Evolutionary conservation across 2,113 vertebrate genomes (phyloP), one percentile per base, ranked within the genome.

Genomic region (Mustelus asterias): DNA sequence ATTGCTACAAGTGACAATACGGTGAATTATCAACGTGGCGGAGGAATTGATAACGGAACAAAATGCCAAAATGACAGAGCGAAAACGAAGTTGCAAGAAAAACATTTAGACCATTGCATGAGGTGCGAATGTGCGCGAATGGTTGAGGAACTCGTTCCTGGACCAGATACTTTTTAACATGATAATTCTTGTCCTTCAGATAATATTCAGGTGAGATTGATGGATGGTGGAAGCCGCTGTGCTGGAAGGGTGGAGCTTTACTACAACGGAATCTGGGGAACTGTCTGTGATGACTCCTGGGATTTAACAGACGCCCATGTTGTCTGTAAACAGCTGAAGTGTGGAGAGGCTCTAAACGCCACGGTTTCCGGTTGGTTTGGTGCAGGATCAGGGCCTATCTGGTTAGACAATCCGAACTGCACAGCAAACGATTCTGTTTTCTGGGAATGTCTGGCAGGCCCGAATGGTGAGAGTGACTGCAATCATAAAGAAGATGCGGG

Each of bases 241-340:
- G 96, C 97, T 13, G 98, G 98, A 2, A 97, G 97, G 97, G 94
- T 98, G 65, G 98, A 98, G 37, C 2, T 98, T 96, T 97, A 97
- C 37, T 97, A 97, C 1, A 96, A 97, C 0, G 97, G 97, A 11
- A 96, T 70, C 76, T 98, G 98, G 98, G 98, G 98, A 60, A 97
- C 97, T 48, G 1, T 98, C 95, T 98, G 98, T 67, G 98, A 98
- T 95, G 97, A 98, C 94, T 96, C 96, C 96, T 98, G 98, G 98
- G 97, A 97, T 96, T 96, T 97, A 8, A 63, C 8, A 0, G 97
- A 97, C 80, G 97, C 97, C 63, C 96, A 96, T 0, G 97, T 98
- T 63, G 96, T 97, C 67, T 98, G 98, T 96, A 97, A 92, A 90
- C 97, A 98, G 96, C 96, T 98, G 86, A 96, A 96, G 96, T 98